Evolutionary conservation across 2,113 vertebrate genomes (phyloP).

Genomic region (Chrysemys picta): DNA sequence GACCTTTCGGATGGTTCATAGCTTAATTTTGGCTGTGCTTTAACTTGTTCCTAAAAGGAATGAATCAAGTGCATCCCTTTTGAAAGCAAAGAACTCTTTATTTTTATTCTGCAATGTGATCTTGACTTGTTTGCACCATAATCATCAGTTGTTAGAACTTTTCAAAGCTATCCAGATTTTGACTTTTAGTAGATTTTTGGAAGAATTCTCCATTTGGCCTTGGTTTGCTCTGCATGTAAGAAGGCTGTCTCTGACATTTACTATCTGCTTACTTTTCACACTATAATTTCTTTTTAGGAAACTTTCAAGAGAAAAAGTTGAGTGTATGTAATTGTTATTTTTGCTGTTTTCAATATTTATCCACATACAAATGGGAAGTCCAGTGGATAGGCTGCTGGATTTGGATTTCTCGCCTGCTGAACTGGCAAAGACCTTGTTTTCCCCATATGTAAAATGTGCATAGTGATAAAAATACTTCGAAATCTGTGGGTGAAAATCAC

Average conservation of each 20-base stretch:
- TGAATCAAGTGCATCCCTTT: background rate
- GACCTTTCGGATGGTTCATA: background rate
- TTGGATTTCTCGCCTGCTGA: background rate
- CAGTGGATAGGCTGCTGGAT: background rate
- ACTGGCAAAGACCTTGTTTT: background rate
- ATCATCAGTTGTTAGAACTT: accelerated
- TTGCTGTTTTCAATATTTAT: background rate
- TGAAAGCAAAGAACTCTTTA: accelerated
- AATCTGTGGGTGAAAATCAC: background rate
- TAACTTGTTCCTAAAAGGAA: background rate
- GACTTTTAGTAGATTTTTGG: accelerated
- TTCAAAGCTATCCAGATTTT: background rate
- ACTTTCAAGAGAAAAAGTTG: background rate
- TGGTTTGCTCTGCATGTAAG: accelerated
- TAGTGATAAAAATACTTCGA: background rate
- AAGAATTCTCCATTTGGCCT: background rate
- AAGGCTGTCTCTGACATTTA: background rate
- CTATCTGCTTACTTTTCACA: background rate
- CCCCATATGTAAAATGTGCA: background rate
- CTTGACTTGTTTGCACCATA: accelerated
- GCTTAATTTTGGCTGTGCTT: accelerated
- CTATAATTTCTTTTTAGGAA: background rate
- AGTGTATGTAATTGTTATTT: background rate
- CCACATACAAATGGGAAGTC: background rate
- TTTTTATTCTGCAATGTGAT: background rate